phyloP scores from a whole-genome alignment of 2,888 invertebrate genomes.

The Netelia melanura region DNA sequence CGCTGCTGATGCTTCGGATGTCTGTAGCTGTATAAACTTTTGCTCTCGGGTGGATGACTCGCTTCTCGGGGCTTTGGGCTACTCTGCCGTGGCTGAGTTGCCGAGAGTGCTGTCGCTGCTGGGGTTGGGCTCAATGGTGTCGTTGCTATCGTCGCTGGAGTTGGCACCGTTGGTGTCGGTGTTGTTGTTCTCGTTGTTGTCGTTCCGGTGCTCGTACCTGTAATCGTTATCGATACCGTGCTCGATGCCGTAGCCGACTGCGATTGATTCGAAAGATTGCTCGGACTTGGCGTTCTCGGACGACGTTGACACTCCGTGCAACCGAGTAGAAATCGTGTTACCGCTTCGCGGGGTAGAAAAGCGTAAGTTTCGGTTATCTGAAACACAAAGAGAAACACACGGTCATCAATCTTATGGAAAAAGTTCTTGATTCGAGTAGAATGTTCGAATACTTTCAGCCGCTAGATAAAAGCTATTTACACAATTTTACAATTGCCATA shows the following conservation, averaged over 20 bases:
- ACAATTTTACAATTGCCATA: too few relatives aligned
- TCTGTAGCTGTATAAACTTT: conserved; percentile 81
- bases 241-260: conserved; percentile 74
- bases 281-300: conserved; percentile 88
- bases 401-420: not conserved
- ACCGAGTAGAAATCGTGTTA: conserved; percentile 97
- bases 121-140: conserved; percentile 77
- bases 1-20: conserved; percentile 76
- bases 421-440: too few relatives aligned
- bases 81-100: conserved; percentile 72
- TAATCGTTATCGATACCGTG: conserved; percentile 70
- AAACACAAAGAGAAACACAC: conserved; percentile 78
- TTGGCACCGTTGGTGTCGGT: conserved; percentile 71
- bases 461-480: not conserved
- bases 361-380: conserved; percentile 99
- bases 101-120: conserved; percentile 71
- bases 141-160: conserved; percentile 69
- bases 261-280: conserved; percentile 84
- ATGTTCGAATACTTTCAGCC: too few relatives aligned
- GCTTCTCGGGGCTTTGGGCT: conserved; percentile 79
- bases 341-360: conserved; percentile 97
- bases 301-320: conserved; percentile 96
- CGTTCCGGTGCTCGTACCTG: conserved; percentile 66
- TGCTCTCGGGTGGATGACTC: conserved; percentile 79
- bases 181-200: conserved; percentile 65